These are phyloP conservation scores for Salpingus planirostris DNA, from an alignment of 2,888 invertebrate species.

Conservation along the genomic window DNA sequence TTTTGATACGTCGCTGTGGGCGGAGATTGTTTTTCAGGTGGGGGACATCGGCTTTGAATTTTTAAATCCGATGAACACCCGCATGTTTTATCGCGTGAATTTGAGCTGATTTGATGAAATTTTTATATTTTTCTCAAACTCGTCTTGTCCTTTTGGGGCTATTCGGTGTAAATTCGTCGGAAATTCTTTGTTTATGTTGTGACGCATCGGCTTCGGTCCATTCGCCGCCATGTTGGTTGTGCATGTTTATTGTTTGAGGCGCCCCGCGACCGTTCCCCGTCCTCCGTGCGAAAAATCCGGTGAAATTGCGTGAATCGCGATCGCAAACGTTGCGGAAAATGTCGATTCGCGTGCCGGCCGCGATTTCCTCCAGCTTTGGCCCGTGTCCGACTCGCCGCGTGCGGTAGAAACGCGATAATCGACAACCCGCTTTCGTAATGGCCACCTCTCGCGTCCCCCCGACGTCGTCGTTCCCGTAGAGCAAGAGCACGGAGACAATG, in stretches of 20 bases:
- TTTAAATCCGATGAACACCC: too few relatives aligned
- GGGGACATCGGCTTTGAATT: too few relatives aligned
- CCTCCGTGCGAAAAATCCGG: constrained; percentile 23
- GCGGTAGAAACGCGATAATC: constrained; percentile 15
- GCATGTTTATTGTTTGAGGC: constrained; percentile 43
- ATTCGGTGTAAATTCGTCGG: constrained; percentile 1
- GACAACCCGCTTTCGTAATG: constrained; percentile 46
- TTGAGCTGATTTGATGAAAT: too few relatives aligned
- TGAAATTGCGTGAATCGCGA: constrained; percentile 14
- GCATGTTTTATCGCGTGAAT: too few relatives aligned
- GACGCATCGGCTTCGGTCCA: constrained; percentile 21
- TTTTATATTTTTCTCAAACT: too few relatives aligned
- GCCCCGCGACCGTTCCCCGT: constrained; percentile 37
- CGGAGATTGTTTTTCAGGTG: too few relatives aligned
- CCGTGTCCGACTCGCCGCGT: background rate
- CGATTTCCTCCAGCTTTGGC: constrained; percentile 25
- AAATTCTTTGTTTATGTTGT: constrained; percentile 19
- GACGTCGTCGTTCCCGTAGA: too few relatives aligned
- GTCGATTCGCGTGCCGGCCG: constrained; percentile 22
- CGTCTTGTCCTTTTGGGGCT: too few relatives aligned
- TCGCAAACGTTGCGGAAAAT: too few relatives aligned
- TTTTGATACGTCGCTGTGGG: too few relatives aligned
- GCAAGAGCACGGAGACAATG: constrained; percentile 54
- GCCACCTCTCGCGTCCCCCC: constrained; percentile 61
- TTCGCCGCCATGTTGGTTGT: constrained; percentile 39